Conservation (phyloP, 2,888 invertebrate species). For the Dasypogon diadema region DNA sequence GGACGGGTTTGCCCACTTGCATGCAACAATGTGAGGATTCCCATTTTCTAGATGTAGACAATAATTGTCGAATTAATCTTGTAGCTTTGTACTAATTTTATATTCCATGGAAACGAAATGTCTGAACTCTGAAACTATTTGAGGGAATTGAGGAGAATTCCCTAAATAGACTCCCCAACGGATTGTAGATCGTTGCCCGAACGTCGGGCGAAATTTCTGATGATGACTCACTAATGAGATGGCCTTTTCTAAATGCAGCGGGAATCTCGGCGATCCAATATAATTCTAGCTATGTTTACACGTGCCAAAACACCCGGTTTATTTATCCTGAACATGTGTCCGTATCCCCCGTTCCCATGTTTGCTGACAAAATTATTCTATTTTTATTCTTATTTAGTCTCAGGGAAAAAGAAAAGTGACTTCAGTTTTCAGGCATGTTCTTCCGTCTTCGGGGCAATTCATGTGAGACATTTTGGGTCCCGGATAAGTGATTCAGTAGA, state of each 20-base stretch:
- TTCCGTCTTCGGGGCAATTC: slow-evolving; percentile 24
- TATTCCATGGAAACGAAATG: slow-evolving; percentile 1
- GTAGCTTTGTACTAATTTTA: too few relatives aligned
- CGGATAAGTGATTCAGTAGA: slow-evolving; percentile 10
- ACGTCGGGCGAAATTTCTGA: background rate
- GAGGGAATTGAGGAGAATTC: slow-evolving; percentile 16
- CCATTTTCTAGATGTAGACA: too few relatives aligned
- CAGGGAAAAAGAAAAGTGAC: background rate
- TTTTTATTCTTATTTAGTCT: slow-evolving; percentile 23
- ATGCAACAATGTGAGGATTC: too few relatives aligned
- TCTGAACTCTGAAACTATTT: slow-evolving; percentile 12
- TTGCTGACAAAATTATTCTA: background rate
- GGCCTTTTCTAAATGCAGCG: slow-evolving; percentile 44
- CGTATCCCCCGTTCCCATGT: slow-evolving; percentile 2
- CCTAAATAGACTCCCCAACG: slow-evolving; percentile 36
- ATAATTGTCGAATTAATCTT: too few relatives aligned
- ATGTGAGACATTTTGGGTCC: slow-evolving; percentile 1
- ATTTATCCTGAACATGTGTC: slow-evolving; percentile 18
- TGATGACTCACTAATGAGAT: slow-evolving; percentile 19
- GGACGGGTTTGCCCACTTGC: too few relatives aligned
- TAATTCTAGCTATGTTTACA: slow-evolving; percentile 44
- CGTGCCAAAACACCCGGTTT: slow-evolving; percentile 44
- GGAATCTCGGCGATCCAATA: slow-evolving; percentile 24
- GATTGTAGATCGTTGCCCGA: slow-evolving; percentile 48
- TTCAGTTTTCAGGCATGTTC: slow-evolving; percentile 27